Evolutionary conservation across 1,140 invertebrate genomes (phyloP), one percentile per base, ranked within the genome.

Genomic region (Bombus picipes): DNA sequence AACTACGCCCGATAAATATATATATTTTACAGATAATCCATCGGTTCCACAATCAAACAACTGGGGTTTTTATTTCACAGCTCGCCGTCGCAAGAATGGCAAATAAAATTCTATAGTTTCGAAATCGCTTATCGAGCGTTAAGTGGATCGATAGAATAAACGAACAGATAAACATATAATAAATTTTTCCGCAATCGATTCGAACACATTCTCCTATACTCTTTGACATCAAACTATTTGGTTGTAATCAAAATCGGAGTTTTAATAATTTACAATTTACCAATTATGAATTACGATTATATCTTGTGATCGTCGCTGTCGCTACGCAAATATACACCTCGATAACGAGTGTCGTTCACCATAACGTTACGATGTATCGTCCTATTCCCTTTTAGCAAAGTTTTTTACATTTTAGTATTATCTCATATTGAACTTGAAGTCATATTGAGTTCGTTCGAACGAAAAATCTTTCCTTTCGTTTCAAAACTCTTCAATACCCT

Each of bases 71-170:
- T 62, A 39, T 53, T 39, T 32, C 62, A 8, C 3, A 9, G 25
- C 4, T 6, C 18, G 13, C 6, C 39, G 37, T n/a, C 13, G 39
- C 37, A 43, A 37, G 18, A 39, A 62, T 37, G 9, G 39, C 66
- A 70, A 79, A 59, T 62, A 71, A n/a, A 34, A 72, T 43, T 47
- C 39, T 59, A 39, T 34, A 37, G 39, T 80, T 73, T 85, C 77
- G 83, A 85, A 85, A 80, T 25, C 25, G 18, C 57, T 80, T 85
- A 85, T 85, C 83, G 34, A 25, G 37, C 9, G 6, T 32, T 5
- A 22, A 32, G n/a, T 5, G 59, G 22, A 47, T 74, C 57, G 39
- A 5, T 32, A 28, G 22, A 73, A 39, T 41, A 32, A 43, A 73
- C 18, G 15, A 25, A 39, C n/a, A 13, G 18, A 25, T 39, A 71